phyloP scores from a whole-genome alignment of 2,797 vertebrate genomes.

The Crocidura indochinensis region DNA sequence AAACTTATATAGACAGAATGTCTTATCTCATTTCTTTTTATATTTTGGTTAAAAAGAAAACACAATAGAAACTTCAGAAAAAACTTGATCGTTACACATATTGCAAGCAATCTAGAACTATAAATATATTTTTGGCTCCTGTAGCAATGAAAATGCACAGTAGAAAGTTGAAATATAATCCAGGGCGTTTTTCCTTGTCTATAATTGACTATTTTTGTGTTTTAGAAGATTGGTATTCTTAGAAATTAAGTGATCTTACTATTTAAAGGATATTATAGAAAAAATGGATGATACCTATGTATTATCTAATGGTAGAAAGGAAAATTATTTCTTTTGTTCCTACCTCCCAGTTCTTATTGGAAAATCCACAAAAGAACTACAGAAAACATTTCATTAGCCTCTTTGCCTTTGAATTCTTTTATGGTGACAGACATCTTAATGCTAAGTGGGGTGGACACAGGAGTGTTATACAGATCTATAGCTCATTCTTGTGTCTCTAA shows the following conservation, averaged over 20 bases:
- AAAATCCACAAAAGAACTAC: not conserved
- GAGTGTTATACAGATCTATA: not conserved
- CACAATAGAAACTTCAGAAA: constrained; percentile 34
- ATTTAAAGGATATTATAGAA: constrained; percentile 46
- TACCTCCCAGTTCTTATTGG: not conserved
- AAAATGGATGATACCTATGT: not conserved
- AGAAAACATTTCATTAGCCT: not conserved
- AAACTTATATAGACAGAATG: constrained; percentile 22
- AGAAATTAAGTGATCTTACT: constrained; percentile 43
- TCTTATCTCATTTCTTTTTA: constrained; percentile 1
- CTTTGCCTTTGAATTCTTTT: not conserved
- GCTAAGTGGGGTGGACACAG: not conserved
- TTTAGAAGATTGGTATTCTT: constrained; percentile 49
- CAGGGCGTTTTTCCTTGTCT: constrained; percentile 34
- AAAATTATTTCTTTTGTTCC: not conserved
- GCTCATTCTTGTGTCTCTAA: not conserved
- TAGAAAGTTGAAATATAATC: constrained; percentile 39
- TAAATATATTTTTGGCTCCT: constrained; percentile 5
- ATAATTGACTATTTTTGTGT: constrained; percentile 23
- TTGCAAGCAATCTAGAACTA: constrained; percentile 14
- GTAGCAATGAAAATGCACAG: constrained; percentile 72
- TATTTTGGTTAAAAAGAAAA: not conserved
- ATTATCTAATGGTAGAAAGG: constrained; percentile 26
- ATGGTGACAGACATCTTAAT: not conserved
- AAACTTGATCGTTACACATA: constrained; percentile 38